Evolutionary conservation across 2,797 vertebrate genomes (phyloP), one percentile per base, ranked within the genome.

Genomic region (Brachyalestes nurse): DNA sequence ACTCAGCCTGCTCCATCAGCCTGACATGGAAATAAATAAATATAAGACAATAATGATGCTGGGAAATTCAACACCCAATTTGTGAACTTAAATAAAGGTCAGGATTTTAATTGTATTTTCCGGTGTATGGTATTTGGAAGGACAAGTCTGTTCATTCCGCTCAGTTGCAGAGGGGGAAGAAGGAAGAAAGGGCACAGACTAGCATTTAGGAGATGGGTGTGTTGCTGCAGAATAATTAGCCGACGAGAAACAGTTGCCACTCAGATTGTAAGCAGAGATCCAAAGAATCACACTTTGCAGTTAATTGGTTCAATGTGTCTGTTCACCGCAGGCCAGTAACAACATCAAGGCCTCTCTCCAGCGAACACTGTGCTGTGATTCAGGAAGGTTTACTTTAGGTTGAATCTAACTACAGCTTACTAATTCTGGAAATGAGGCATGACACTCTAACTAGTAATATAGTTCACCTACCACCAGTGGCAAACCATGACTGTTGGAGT

Each of bases 31-130:
- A 49, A 51, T 51, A 65, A 75, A 65, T 76, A 82, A 49, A 55
- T 53, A 60, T 28, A 45, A 42, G 1, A 45, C 17, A 10, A 72
- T 51, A 40, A 64, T 47, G 17, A 45, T 47, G 57, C 23, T 66
- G 51, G 61, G 51, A 66, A 58, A 66, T 40, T 42, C 60, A 67
- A 60, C 21, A 57, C 80, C 60, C 75, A 64, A 47, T 40, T 16
- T 58, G 70, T n/a, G 7, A 25, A 34, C 75, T 77, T 77, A 72
- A 72, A 49, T 60, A 73, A 77, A 73, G 75, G 80, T 77, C 75
- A 82, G n/a, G 67, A 65, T 65, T 77, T 77, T 77, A 82, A 82
- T 82, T 82, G 74, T 77, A 62, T 64, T 75, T 75, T 76, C 65
- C 7, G 10, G 72, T 76, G 14, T 62, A 72, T 9, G 67, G 66